Evolutionary conservation across 2,113 vertebrate species (phyloP), one percentile per base, ranked within the genome.

Genomic region (Chaetops frenatus): DNA sequence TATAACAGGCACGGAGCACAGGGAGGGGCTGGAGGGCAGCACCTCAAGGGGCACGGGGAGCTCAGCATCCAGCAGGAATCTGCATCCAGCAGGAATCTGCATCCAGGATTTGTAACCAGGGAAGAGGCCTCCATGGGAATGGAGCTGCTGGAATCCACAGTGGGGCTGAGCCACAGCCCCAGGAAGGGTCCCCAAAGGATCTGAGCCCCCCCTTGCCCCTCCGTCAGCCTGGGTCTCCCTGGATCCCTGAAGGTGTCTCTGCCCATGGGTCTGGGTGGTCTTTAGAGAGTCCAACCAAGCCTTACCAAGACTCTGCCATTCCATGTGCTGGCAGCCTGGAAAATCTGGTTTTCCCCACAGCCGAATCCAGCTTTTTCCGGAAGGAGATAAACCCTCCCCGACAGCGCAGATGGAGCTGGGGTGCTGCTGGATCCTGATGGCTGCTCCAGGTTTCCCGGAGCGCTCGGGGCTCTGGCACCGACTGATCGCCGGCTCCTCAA

Each of bases 391-490:
- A 61, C 44, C 42, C 31, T 69, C 35, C 35, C 40, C 4, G 15
- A 2, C 29, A 22, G 27, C 0, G 6, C 40, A 5, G 45, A 7
- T 33, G 71, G 74, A 19, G 45, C 64, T 3, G 47, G 80, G 80
- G 42, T 54, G 44, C 57, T 64, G 66, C 76, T 42, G 76, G 45
- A 35, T 36, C n/a, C 62, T 40, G 38, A 48, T 81, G 50, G 54
- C 35, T 19, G 3, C 2, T 2, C 79, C 82, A 28, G 0, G 0
- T 60, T 24, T 27, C 45, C 31, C 22, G 0, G 28, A 16, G 65
- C 47, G 9, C 57, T 29, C 25, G 2, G 2, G 15, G 7, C 62
- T 44, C 62, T 18, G 36, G 47, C 62, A 5, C 25, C 10, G n/a
- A 6, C 24, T 24, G 51, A 20, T 11, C 50, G 10, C 1, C 2